Base-by-base conservation (phyloP, 2,797 vertebrate genomes). In the Adelosebastes latens region DNA sequence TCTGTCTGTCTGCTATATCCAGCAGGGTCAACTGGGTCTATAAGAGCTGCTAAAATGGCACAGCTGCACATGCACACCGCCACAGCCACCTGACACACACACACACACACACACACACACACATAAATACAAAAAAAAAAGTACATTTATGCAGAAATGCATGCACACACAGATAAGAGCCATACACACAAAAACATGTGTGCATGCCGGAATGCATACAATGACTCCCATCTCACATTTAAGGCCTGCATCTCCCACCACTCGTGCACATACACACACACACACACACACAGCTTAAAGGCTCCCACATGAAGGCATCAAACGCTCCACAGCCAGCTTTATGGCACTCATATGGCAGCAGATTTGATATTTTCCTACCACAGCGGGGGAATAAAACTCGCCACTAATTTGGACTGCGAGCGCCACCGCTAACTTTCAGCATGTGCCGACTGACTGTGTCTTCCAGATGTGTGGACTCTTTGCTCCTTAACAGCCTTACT, bases 351-450 rank as follows among this genome's bases (percentile, higher is more conserved):
- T 95, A 96, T 96, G 96, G 95, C 95, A 95, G 93, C 94, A 93
- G 94, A 96, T 96, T 96, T 95, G 94, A 96, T 96, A 96, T 96
- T 96, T 96, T 96, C 95, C 96, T 95, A 95, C 95, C 95, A 95
- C 95, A 95, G 95, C 95, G 88, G 95, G 93, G 94, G 95, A 96
- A 96, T 96, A 96, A 95, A 96, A 95, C 95, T 96, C 85, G 94
- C 96, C 95, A 96, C 96, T 96, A 96, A 96, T 96, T 96, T 96
- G 95, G 95, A 95, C 93, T 95, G 95, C 90, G 93, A 96, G 94
- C 94, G 93, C 94, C 93, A 94, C 93, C 90, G 93, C 93, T 96
- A 95, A 95, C 95, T 95, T 95, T 94, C 93, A 94, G 94, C 95
- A 95, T 95, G 95, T 95, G 95, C 93, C 87, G 92, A 78, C 93